These are phyloP conservation scores for Xiphydria camelus DNA, from an alignment of 2,888 invertebrate species.

Conservation along the genomic window DNA sequence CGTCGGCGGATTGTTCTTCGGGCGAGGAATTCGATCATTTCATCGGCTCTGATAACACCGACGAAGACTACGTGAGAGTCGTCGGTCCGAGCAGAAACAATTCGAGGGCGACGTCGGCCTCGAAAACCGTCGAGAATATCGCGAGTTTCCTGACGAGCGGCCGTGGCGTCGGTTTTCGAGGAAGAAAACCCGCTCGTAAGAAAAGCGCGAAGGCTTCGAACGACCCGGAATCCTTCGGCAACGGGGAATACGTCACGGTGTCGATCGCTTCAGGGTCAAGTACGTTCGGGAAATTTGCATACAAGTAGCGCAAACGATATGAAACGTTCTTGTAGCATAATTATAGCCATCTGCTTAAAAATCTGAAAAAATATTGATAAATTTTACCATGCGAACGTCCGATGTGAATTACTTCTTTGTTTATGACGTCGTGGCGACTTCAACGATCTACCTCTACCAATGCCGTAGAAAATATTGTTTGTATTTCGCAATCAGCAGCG, in stretches of 20 bases:
- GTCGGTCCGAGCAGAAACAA: not conserved
- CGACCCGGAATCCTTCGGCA: slow-evolving; percentile 29
- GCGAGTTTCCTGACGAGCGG: slow-evolving; percentile 36
- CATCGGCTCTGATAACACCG: not conserved
- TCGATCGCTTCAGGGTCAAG: slow-evolving; percentile 40
- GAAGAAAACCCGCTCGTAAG: slow-evolving; percentile 30
- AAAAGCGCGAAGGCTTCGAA: slow-evolving; percentile 32
- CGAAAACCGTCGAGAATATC: slow-evolving; percentile 37
- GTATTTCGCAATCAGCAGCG: no score
- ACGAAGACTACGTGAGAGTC: not conserved
- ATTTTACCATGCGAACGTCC: not conserved
- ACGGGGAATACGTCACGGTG: slow-evolving; percentile 16
- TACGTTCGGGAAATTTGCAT: no score
- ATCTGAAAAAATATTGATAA: not conserved
- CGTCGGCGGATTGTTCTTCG: not conserved
- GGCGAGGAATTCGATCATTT: no score
- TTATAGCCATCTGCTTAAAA: not conserved
- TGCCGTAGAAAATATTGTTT: no score
- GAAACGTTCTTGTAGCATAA: not conserved
- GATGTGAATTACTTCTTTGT: not conserved
- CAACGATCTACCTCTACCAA: no score
- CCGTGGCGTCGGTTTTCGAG: slow-evolving; percentile 35
- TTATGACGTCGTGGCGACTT: not conserved
- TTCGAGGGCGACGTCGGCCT: not conserved
- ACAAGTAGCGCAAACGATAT: no score